Conservation (phyloP, 2,888 invertebrate genomes). For the Allygus modestus region DNA sequence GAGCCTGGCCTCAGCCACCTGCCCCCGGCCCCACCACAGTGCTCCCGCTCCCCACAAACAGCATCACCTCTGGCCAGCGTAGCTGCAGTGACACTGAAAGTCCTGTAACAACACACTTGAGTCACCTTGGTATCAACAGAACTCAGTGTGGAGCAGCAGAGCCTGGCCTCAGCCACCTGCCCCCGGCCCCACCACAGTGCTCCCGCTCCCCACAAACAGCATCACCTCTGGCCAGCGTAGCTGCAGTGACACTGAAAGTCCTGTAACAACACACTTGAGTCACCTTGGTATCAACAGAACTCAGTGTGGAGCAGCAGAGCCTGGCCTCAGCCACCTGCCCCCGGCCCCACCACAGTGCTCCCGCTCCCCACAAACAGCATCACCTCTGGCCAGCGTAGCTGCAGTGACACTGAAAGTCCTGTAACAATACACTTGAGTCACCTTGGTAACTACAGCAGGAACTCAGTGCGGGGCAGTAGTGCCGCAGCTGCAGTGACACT, state of each 20-base stretch:
- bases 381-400: conserved; percentile 87
- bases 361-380: conserved; percentile 82
- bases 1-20: too few relatives aligned
- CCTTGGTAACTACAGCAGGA: too few relatives aligned
- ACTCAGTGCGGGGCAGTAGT: too few relatives aligned
- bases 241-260: conserved; percentile 83
- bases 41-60: conserved; percentile 79
- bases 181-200: background rate
- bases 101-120: conserved; percentile 74
- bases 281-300: too few relatives aligned
- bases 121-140: too few relatives aligned
- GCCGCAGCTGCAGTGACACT: conserved; percentile 84
- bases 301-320: conserved; percentile 84
- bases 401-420: conserved; percentile 83
- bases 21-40: background rate
- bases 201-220: conserved; percentile 80
- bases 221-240: conserved; percentile 88
- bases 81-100: conserved; percentile 85
- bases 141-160: conserved; percentile 83
- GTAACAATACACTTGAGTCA: too few relatives aligned
- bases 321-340: conserved; percentile 72
- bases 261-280: too few relatives aligned
- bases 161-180: conserved; percentile 74
- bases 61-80: conserved; percentile 87
- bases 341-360: background rate